Evolutionary conservation across 1,140 invertebrate species (phyloP), one percentile per base, ranked within the genome.

Genomic region (Rhizoglyphus robini): DNA sequence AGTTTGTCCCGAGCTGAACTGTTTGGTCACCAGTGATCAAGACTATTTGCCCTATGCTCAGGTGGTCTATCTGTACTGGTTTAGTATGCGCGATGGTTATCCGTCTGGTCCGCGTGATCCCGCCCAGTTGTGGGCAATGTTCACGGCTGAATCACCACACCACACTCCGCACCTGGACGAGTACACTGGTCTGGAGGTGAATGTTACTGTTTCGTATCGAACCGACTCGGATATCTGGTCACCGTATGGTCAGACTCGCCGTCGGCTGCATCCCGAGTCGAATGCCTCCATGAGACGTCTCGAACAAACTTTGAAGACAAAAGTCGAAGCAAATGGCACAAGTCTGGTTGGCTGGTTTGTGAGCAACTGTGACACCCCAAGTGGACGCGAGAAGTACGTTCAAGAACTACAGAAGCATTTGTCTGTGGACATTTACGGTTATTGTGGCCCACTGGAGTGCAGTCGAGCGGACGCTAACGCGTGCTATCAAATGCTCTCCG

Each of bases 361-460:
- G 1, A 82, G 81, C 57, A 82, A 86, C 70, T 87, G 85, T 70
- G 15, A 69, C 1, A 75, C 81, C 0, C 69, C 67, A 15, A 82
- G 81, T 68, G 72, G 73, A 1, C 73, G 85, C 15, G 74, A 81
- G 67, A 47, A 74, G 0, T 84, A 81, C 69, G 82, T 80, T 0
- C 63, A 72, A 20, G 72, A 83, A 67, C 73, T 87, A 1, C 69
- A 76, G 57, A 75, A 77, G 36, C 73, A 80, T 68, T 77, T 87
- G 48, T 49, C 72, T 2, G 79, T 87, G 4, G 84, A 87, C 72
- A 76, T 85, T n/a, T 87, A 81, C 68, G 87, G 87, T 20, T 67
- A 63, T 0, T 89, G 86, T 75, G 75, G 73, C 67, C 29, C 73
- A 65, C 4, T 63, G 1, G 59, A 49, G 27, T 68, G 68, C 30